Evolutionary conservation across 2,888 invertebrate genomes (phyloP).

Genomic region (Phyllotreta striolata): DNA sequence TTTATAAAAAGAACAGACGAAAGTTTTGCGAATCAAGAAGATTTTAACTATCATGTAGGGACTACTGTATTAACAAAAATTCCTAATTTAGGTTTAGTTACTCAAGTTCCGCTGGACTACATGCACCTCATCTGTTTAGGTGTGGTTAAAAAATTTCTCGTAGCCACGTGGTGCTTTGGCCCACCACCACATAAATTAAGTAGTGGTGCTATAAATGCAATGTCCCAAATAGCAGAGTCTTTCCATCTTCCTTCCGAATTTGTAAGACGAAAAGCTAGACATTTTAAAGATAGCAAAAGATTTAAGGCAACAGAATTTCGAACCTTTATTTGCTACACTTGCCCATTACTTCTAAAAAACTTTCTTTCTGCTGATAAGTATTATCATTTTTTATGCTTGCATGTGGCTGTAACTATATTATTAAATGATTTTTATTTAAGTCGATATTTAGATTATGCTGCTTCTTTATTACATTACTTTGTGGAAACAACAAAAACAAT

Average conservation of each 20-base stretch:
- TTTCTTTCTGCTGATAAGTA: neutral
- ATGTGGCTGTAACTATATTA: neutral
- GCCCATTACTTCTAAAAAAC: neutral
- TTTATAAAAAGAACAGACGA: slow-evolving; percentile 14
- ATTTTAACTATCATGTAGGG: slow-evolving; percentile 17
- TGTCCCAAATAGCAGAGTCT: slow-evolving; percentile 14
- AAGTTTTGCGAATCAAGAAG: slow-evolving; percentile 2
- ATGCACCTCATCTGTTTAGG: slow-evolving; percentile 19
- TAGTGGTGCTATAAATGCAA: neutral
- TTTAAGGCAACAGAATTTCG: too few relatives aligned
- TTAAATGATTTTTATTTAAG: neutral
- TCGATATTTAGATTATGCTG: neutral
- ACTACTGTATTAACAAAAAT: slow-evolving; percentile 16
- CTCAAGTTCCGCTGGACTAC: slow-evolving; percentile 19
- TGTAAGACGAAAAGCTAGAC: slow-evolving; percentile 16
- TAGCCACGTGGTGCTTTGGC: slow-evolving; percentile 25
- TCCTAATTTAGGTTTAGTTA: slow-evolving; percentile 19
- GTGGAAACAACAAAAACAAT: neutral
- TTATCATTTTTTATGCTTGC: neutral
- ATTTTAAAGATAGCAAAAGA: slow-evolving; percentile 6
- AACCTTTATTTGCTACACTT: neutral
- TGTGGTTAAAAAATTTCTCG: slow-evolving; percentile 24
- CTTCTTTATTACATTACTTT: neutral
- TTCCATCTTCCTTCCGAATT: slow-evolving; percentile 13
- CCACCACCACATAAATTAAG: slow-evolving; percentile 26